Evolutionary conservation across 2,888 invertebrate genomes (phyloP).

Genomic region (Phasia obesa): DNA sequence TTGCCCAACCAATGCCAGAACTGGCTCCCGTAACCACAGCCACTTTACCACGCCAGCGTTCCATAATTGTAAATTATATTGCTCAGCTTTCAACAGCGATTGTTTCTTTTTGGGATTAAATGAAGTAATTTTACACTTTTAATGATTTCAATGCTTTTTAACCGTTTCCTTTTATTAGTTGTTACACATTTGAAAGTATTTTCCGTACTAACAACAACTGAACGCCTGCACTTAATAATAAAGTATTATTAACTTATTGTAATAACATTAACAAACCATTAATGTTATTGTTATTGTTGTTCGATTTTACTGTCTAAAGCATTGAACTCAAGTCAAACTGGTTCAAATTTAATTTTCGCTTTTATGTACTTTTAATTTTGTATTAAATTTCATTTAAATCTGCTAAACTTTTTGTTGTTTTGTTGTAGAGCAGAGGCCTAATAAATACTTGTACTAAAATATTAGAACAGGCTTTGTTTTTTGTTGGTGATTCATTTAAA

Average conservation of each 20-base stretch:
- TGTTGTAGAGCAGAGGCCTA: background rate
- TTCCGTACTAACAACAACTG: slow-evolving; percentile 51
- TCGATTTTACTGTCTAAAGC: slow-evolving; percentile 62
- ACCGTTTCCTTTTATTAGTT: slow-evolving; percentile 45
- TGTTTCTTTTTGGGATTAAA: background rate
- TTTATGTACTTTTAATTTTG: slow-evolving; percentile 32
- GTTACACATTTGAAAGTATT: slow-evolving; percentile 66
- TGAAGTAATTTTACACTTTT: too few species aligned
- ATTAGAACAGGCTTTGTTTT: slow-evolving; percentile 18
- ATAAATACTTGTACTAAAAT: slow-evolving; percentile 32
- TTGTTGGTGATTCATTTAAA: slow-evolving; percentile 24
- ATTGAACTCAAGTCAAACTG: slow-evolving; percentile 71
- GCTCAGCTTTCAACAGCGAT: background rate
- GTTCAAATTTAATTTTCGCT: slow-evolving; percentile 62
- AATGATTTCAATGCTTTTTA: slow-evolving; percentile 19
- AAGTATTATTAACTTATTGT: slow-evolving; percentile 63
- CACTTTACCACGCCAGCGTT: slow-evolving; percentile 80
- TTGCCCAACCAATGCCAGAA: slow-evolving; percentile 84
- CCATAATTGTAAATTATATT: slow-evolving; percentile 71
- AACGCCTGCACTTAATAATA: slow-evolving; percentile 57
- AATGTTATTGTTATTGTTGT: slow-evolving; percentile 38
- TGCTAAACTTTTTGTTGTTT: slow-evolving; percentile 7
- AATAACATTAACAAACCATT: slow-evolving; percentile 25
- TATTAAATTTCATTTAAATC: slow-evolving; percentile 27
- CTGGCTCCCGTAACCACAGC: slow-evolving; percentile 86